These are phyloP conservation scores for Salvelinus namaycush DNA, from an alignment of 2,113 vertebrate genomes.

Conservation along the genomic window DNA sequence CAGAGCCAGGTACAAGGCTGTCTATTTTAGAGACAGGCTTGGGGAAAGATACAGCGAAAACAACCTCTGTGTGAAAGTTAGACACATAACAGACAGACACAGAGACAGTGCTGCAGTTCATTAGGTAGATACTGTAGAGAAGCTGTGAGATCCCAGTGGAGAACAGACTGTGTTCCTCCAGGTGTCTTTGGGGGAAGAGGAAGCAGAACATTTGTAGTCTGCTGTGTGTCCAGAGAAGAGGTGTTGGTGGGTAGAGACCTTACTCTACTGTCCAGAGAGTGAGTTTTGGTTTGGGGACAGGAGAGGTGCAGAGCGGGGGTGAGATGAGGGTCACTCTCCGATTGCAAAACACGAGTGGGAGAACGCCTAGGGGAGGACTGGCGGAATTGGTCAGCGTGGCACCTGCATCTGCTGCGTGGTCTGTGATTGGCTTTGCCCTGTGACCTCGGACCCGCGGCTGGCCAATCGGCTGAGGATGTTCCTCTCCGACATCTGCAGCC, in stretches of 20 bases:
- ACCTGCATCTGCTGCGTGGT: slow-evolving; percentile 81
- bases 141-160: slow-evolving; percentile 43
- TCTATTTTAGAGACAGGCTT: not conserved
- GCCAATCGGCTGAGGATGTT: slow-evolving; percentile 97
- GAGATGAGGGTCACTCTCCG: slow-evolving; percentile 31
- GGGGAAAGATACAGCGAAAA: not conserved
- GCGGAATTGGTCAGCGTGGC: slow-evolving; percentile 55
- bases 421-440: slow-evolving; percentile 65
- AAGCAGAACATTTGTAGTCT: slow-evolving; percentile 36
- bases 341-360: slow-evolving; percentile 10
- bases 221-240: slow-evolving; percentile 50
- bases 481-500: slow-evolving; percentile 96
- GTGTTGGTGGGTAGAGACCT: slow-evolving; percentile 48
- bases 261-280: slow-evolving; percentile 54
- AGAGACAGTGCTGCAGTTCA: slow-evolving; percentile 46
- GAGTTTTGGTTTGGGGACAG: slow-evolving; percentile 16
- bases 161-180: slow-evolving; percentile 40
- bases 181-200: slow-evolving; percentile 42
- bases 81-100: slow-evolving; percentile 3
- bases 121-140: slow-evolving; percentile 11
- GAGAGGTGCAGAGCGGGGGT: slow-evolving; percentile 25
- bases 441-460: slow-evolving; percentile 85
- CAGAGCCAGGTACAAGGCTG: not conserved
- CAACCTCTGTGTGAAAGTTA: not conserved
- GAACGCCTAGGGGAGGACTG: slow-evolving; percentile 1